These are phyloP conservation scores for Andrena marginata DNA, from an alignment of 2,888 invertebrate species.

Conservation along the genomic window DNA sequence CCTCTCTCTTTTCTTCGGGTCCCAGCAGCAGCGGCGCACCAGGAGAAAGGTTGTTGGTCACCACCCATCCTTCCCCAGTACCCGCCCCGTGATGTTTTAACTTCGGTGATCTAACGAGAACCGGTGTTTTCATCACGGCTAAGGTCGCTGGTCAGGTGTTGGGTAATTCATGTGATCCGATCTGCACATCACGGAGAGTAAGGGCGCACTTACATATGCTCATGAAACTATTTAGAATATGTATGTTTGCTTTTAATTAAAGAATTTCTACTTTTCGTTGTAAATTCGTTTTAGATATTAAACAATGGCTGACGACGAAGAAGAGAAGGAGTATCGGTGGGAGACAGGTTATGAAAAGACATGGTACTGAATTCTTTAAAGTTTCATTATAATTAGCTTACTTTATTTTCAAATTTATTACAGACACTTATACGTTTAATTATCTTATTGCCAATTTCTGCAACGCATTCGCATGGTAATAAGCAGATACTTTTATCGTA, in stretches of 20 bases:
- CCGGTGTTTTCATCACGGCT: too few species aligned
- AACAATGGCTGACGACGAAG: constrained; percentile 92
- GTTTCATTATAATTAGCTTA: not conserved
- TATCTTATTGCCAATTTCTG: not conserved
- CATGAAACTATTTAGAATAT: not conserved
- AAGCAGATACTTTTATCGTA: not conserved
- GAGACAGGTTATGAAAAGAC: constrained; percentile 98
- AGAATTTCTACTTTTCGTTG: not conserved
- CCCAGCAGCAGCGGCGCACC: too few species aligned
- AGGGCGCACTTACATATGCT: not conserved
- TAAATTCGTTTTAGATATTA: constrained; percentile 88
- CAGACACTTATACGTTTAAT: not conserved
- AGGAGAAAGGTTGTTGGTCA: too few species aligned
- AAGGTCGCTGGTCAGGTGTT: too few species aligned
- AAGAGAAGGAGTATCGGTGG: constrained; percentile 96
- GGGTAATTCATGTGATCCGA: constrained; percentile 25
- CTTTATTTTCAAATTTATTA: not conserved
- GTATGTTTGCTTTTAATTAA: constrained; percentile 4
- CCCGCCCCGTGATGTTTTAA: too few species aligned
- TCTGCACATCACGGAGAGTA: not conserved
- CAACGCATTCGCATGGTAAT: not conserved
- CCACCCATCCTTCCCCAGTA: too few species aligned
- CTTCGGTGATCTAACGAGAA: too few species aligned
- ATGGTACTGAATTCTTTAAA: constrained; percentile 87
- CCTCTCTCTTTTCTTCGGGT: too few species aligned